Conservation (phyloP, 2,797 vertebrate species). For the Parauchenoglanis punctatus region DNA sequence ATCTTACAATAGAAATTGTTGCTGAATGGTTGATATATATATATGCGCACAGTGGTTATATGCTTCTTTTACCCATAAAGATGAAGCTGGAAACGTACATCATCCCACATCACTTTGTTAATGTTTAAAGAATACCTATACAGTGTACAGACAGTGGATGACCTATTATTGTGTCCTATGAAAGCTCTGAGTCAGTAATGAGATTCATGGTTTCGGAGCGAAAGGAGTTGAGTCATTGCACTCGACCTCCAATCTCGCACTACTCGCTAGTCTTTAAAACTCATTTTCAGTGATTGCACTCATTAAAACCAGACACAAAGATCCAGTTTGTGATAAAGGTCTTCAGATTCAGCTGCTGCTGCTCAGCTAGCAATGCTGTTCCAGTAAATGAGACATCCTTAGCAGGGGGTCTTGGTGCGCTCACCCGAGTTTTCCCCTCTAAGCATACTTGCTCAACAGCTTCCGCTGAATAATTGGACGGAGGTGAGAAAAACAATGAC, state of each 20-base stretch:
- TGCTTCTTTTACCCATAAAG: neutral
- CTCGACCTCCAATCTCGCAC: slow-evolving; percentile 9
- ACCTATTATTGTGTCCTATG: neutral
- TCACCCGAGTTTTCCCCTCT: slow-evolving; percentile 18
- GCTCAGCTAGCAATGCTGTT: slow-evolving; percentile 7
- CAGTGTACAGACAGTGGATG: neutral
- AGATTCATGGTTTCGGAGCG: slow-evolving; percentile 33
- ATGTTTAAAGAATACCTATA: neutral
- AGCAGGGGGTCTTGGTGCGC: neutral
- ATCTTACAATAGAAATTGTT: neutral
- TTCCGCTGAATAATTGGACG: slow-evolving; percentile 42
- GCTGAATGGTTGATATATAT: neutral
- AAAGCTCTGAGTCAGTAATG: slow-evolving; percentile 33
- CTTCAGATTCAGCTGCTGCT: slow-evolving; percentile 11
- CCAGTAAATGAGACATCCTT: slow-evolving; percentile 41
- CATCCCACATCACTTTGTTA: neutral
- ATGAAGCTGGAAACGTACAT: neutral
- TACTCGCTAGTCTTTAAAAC: slow-evolving; percentile 40
- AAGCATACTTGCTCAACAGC: slow-evolving; percentile 14
- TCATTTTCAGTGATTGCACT: slow-evolving; percentile 50
- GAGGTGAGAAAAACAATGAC: slow-evolving; percentile 36
- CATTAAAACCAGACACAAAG: slow-evolving; percentile 52
- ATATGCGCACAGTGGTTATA: neutral
- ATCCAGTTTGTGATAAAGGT: slow-evolving; percentile 7
- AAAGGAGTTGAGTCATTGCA: slow-evolving; percentile 31